A percentile compares a stretch with the other conserved stretches of the same genome.
These are phyloP conservation scores for Heliopora coerulea DNA, from an alignment of 92 coral and sea anemone genomes.

Conservation along the genomic window DNA sequence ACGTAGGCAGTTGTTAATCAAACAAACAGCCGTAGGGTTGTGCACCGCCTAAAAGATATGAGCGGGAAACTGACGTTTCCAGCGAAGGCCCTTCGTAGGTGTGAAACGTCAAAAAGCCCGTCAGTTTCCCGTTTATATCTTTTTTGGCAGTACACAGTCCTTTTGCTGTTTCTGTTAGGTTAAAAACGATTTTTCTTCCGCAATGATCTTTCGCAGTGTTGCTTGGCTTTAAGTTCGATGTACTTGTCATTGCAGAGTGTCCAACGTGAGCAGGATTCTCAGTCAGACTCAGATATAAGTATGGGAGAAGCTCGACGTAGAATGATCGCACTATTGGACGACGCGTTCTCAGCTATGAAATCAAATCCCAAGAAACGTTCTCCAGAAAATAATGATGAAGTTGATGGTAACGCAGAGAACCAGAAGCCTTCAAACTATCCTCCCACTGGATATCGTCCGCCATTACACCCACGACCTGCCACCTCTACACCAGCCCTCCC, in stretches of 20 bases:
- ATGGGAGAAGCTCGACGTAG: slow-evolving; percentile 95
- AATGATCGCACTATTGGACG: slow-evolving; percentile 89
- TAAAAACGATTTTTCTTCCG: no score
- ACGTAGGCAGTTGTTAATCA: no score
- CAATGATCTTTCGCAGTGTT: no score
- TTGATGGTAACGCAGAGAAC: slow-evolving; percentile 33
- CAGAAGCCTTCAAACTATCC: slow-evolving; percentile 19
- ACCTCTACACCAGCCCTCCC: slow-evolving; percentile 87
- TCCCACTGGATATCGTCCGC: slow-evolving; percentile 14
- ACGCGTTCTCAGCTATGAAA: slow-evolving; percentile 85
- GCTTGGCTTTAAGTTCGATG: no score
- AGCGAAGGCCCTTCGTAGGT: no score
- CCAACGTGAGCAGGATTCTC: slow-evolving; percentile 14
- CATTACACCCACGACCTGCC: slow-evolving; percentile 53
- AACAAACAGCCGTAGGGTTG: no score
- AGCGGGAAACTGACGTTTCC: no score
- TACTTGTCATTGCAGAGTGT: slow-evolving; percentile 1
- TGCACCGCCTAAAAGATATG: no score
- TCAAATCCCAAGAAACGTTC: slow-evolving; percentile 64
- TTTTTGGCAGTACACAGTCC: no score
- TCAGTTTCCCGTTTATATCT: no score
- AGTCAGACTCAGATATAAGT: slow-evolving; percentile 77
- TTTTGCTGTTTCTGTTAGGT: no score
- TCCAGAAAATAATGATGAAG: slow-evolving; percentile 44
- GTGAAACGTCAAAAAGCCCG: no score